Percentiles rank a stretch among this genome's conserved stretches.
Evolutionary conservation across 2,113 vertebrate genomes (phyloP).

Genomic region (Lophius piscatorius): DNA sequence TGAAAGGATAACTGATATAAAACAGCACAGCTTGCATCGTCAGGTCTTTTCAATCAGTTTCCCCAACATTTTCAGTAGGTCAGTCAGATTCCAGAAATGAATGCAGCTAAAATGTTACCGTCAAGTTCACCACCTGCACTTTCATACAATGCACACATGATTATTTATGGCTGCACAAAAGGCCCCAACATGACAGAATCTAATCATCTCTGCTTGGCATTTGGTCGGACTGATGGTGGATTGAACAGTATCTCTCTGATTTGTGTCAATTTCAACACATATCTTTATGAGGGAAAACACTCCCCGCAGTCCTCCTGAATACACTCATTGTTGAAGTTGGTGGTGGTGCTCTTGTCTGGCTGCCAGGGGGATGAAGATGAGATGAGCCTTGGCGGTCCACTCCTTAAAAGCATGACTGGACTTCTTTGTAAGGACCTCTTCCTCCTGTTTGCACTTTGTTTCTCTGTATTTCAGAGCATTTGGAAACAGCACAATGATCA

Average conservation of each 20-base stretch:
- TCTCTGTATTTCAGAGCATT: not conserved
- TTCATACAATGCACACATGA: conserved; percentile 2
- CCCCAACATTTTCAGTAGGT: conserved; percentile 27
- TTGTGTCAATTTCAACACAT: conserved; percentile 42
- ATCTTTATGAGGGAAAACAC: conserved; percentile 31
- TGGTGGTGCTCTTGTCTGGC: conserved; percentile 37
- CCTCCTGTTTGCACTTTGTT: conserved; percentile 13
- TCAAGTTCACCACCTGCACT: conserved; percentile 6
- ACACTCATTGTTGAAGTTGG: conserved; percentile 51
- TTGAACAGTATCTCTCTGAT: conserved; percentile 19
- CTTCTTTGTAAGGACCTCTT: conserved; percentile 22
- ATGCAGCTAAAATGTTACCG: conserved; percentile 29
- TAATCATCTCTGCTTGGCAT: conserved; percentile 26
- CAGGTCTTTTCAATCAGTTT: conserved; percentile 3
- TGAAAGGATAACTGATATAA: conserved; percentile 36
- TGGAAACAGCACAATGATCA: not conserved
- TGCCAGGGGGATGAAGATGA: conserved; percentile 31
- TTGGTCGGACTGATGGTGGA: conserved; percentile 3
- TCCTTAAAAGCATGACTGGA: conserved; percentile 26
- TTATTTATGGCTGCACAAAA: conserved; percentile 29
- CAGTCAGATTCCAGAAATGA: conserved; percentile 28
- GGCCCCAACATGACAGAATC: conserved; percentile 25
- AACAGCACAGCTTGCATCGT: conserved; percentile 50
- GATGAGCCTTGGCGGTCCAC: conserved; percentile 45
- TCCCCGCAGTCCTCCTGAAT: conserved; percentile 43